Evolutionary conservation across 2,113 vertebrate genomes (phyloP), one percentile per base, ranked within the genome.

Genomic region (Rhombomys opimus): DNA sequence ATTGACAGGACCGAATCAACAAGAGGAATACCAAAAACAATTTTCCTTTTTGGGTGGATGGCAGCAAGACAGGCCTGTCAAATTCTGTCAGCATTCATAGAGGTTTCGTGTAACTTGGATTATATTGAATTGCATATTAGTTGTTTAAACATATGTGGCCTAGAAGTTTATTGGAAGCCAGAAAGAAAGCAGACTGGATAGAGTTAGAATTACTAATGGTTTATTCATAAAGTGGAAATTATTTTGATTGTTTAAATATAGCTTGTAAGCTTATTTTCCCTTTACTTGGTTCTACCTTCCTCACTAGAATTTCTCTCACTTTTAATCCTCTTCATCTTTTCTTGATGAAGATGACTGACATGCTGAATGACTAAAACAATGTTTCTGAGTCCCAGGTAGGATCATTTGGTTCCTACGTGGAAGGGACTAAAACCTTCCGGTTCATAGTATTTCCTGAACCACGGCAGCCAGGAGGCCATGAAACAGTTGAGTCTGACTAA

Each of bases 201-300:
- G 46, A 94, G 32, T 80, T 93, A 96, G 90, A 89, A 89, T 32
- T 89, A 87, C n/a, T 94, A 73, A 41, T 65, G 41, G 20, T 89
- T 87, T 86, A 72, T 94, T 96, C 91, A 90, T 72, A 94, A 96
- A 96, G 52, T 80, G 91, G 67, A 94, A 77, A 91, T 85, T 73
- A 89, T 73, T 73, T 57, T 73, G 30, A 76, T 73, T 92, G 35
- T 89, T 91, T 93, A 54, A 87, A 80, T 94, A 61, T 93, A 94
- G 68, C 75, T 81, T 68, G 0, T 67, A 86, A 35, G 54, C n/a
- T 88, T 63, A 38, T 52, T 80, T 89, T 1, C 3, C 3, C 63
- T 90, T 86, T 93, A 61, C 10, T 75, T 20, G 2, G 12, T 96
- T 89, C 52, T 17, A 35, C 61, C 18, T 85, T 92, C 68, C 63